Evolutionary conservation across 2,113 vertebrate species (phyloP), one percentile per base, ranked within the genome.

Genomic region (Pelobates fuscus): DNA sequence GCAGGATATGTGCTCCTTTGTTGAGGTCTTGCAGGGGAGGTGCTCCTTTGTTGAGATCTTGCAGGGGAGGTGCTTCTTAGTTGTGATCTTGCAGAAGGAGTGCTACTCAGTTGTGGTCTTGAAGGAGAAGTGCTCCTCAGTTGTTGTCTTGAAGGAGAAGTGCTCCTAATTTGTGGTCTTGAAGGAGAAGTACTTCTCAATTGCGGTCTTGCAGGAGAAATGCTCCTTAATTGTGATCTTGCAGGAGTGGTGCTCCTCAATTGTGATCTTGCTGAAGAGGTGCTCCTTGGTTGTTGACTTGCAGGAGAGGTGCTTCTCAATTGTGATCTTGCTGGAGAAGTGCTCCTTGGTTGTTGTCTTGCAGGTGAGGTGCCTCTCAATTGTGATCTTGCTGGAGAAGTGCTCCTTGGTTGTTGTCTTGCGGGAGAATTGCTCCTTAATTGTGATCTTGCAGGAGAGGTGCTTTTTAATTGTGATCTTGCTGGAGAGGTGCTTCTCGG

Each of bases 141-240:
- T n/a, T 67, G 63, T 18, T 49, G 41, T 14, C 59, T 66, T 10
- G 27, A 23, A 23, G 71, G 71, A 20, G 61, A 73, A 10, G 49
- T 8, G 21, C 46, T 55, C 24, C 61, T 73, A 18, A 23, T 29
- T 8, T 64, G 60, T 1, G 37, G 12, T 27, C 61, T 73, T 6
- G 20, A 20, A 20, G 46, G 21, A 21, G 49, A 74, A 17, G 52
- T 10, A 29, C n/a, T 66, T 8, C 10, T 66, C 17, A 17, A 29
- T 6, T 20, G 71, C 5, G 61, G 25, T 27, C 26, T 41, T 10
- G 24, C 46, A 12, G 60, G 61, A 46, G 20, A 24, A 12, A 6
- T 15, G 27, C 15, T 61, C 58, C 21, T 70, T 23, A 20, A 14
- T 5, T 52, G 25, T 15, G 21, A 20, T 62, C 70, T 71, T 2